These are phyloP conservation scores for Perca fluviatilis DNA, from an alignment of 2,113 vertebrate genomes.

Conservation along the genomic window DNA sequence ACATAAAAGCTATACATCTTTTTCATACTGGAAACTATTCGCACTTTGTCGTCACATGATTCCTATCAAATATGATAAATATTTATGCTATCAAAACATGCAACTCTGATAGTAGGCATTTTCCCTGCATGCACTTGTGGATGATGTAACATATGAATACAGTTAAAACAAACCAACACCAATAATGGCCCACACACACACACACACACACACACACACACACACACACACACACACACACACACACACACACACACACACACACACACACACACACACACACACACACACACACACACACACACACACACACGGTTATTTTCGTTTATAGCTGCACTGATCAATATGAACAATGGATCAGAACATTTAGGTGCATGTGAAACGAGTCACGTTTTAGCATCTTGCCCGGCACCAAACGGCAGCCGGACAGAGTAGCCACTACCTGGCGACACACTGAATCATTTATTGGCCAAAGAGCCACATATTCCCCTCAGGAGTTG, in stretches of 20 bases:
- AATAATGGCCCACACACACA: background rate
- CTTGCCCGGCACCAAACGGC: background rate
- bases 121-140: background rate
- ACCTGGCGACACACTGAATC: background rate
- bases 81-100: background rate
- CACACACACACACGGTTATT: background rate
- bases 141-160: background rate
- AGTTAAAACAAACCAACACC: background rate
- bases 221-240: too few relatives aligned
- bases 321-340: background rate
- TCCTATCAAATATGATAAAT: background rate
- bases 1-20: constrained; percentile 62
- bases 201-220: too few relatives aligned
- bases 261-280: too few relatives aligned
- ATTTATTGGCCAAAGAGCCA: background rate
- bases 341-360: background rate
- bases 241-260: too few relatives aligned
- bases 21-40: constrained; percentile 37
- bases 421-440: background rate
- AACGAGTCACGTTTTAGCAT: background rate
- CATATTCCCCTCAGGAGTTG: background rate
- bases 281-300: too few relatives aligned
- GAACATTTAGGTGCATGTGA: background rate
- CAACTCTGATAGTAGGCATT: background rate
- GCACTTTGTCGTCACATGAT: constrained; percentile 45